Percentiles rank a stretch among this genome's conserved stretches.
These are phyloP conservation scores for Drosophila nikananu DNA, from an alignment of 1,140 invertebrate species.

Conservation along the genomic window DNA sequence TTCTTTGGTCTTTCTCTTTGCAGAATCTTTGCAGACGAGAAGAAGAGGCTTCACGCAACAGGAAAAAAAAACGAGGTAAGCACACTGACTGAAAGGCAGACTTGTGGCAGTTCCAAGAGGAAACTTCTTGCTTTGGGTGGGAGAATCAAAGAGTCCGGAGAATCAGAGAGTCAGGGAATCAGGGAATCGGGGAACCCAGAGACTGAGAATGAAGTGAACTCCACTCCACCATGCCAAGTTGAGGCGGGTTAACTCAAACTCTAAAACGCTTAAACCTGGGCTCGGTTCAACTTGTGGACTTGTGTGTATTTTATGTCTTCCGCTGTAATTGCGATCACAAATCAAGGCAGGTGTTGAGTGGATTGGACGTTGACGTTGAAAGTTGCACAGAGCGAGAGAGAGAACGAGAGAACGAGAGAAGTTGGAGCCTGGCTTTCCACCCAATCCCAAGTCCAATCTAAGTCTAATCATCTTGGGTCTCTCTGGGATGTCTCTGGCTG, in stretches of 20 bases:
- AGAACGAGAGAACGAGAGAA: neutral
- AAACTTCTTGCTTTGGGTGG: constrained; percentile 21
- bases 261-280: constrained; percentile 14
- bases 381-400: neutral
- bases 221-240: constrained; percentile 12
- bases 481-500: constrained; percentile 4
- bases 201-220: constrained; percentile 35
- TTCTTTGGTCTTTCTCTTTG: constrained; percentile 17
- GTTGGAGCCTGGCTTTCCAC: constrained; percentile 14
- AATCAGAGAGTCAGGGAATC: neutral
- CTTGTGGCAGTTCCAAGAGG: constrained; percentile 8
- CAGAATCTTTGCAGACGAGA: constrained; percentile 17
- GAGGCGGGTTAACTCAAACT: constrained; percentile 10
- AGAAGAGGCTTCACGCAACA: constrained; percentile 12
- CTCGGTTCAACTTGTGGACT: constrained; percentile 13
- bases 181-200: neutral
- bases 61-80: constrained; percentile 22
- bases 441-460: constrained; percentile 34
- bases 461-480: constrained; percentile 37
- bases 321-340: constrained; percentile 50
- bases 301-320: constrained; percentile 50
- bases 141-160: constrained; percentile 11
- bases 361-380: constrained; percentile 16
- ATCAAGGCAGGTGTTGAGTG: constrained; percentile 57
- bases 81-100: constrained; percentile 10